phyloP scores from a whole-genome alignment of 1,140 invertebrate genomes.

The Tigriopus japonicus region DNA sequence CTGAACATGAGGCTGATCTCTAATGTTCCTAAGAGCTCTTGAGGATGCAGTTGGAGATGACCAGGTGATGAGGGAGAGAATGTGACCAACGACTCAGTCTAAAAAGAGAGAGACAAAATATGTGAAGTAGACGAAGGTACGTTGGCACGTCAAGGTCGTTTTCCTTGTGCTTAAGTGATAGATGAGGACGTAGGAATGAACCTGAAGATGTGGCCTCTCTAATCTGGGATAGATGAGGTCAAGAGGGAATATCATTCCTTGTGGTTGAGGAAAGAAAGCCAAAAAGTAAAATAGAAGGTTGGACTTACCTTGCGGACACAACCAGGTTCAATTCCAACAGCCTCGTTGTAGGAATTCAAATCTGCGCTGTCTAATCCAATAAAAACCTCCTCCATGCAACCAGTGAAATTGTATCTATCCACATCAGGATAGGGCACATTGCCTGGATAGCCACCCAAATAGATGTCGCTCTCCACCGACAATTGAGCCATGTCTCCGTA shows the following conservation, averaged over 20 bases:
- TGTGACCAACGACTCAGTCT: constrained; percentile 37
- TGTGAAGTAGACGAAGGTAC: too few relatives aligned
- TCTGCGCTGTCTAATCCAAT: constrained; percentile 54
- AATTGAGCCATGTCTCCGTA: constrained; percentile 30
- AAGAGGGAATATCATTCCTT: too few relatives aligned
- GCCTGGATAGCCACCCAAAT: constrained; percentile 65
- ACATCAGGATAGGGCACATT: constrained; percentile 43
- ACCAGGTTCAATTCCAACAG: constrained; percentile 57
- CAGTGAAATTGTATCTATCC: constrained; percentile 61
- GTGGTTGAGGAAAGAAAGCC: too few relatives aligned
- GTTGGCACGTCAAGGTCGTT: too few relatives aligned
- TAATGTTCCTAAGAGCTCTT: constrained; percentile 24
- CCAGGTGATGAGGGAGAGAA: constrained; percentile 36
- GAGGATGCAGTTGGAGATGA: constrained; percentile 17
- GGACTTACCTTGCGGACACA: constrained; percentile 52
- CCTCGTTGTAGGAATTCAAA: constrained; percentile 50
- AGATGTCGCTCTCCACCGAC: constrained; percentile 44
- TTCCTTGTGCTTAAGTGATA: too few relatives aligned
- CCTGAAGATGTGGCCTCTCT: too few relatives aligned
- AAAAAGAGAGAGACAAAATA: not conserved
- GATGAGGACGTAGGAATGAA: too few relatives aligned
- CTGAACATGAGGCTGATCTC: constrained; percentile 75
- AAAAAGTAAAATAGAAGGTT: not conserved
- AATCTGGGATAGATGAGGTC: too few relatives aligned
- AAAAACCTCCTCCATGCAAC: constrained; percentile 68